These are phyloP conservation scores for Plemyria rubiginata DNA, from an alignment of 2,888 invertebrate species.

Conservation along the genomic window DNA sequence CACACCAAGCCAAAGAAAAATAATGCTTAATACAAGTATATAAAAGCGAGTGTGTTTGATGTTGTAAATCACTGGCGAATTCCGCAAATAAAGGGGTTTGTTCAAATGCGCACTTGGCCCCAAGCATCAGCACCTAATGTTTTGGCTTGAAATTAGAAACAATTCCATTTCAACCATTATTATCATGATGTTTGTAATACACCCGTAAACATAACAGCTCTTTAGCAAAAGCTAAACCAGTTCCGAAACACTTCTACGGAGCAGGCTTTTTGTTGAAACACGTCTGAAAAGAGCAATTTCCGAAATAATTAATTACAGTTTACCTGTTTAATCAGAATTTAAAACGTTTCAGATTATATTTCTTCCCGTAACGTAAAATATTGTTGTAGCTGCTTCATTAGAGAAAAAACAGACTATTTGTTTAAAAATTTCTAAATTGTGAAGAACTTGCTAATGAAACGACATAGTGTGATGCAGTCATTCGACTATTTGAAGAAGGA, in stretches of 20 bases:
- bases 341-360: background rate
- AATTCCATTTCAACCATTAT: background rate
- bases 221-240: background rate
- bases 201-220: constrained; percentile 5
- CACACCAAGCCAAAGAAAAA: too few species aligned
- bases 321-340: background rate
- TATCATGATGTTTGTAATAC: constrained; percentile 25
- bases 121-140: background rate
- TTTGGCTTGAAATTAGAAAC: constrained; percentile 10
- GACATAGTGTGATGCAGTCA: too few species aligned
- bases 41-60: background rate
- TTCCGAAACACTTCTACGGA: background rate
- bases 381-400: background rate
- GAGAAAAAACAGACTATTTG: background rate
- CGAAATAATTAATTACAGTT: background rate
- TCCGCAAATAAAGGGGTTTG: background rate
- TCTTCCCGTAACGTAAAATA: background rate
- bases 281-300: background rate
- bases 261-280: background rate
- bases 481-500: too few species aligned
- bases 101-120: too few species aligned
- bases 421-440: background rate
- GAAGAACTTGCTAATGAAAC: too few species aligned
- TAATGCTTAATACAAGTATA: too few species aligned
- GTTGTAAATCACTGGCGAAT: background rate